These are phyloP conservation scores for Drosophila carrolli DNA, from an alignment of 1,140 invertebrate genomes.

Conservation along the genomic window DNA sequence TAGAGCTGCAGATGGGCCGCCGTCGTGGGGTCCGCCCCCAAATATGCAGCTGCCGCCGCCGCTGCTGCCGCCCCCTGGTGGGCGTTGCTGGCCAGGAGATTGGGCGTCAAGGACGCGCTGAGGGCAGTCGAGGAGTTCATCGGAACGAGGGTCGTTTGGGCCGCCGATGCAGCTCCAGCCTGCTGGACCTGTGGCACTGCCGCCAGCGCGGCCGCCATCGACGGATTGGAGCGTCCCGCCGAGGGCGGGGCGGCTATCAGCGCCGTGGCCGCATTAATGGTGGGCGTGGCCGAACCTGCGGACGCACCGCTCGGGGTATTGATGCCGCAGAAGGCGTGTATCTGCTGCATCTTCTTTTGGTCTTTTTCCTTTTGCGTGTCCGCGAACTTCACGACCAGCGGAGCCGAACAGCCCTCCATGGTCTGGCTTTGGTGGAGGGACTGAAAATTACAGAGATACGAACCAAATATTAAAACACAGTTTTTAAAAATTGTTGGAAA, in stretches of 20 bases:
- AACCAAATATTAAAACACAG: not conserved
- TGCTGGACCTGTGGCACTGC: constrained; percentile 61
- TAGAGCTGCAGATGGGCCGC: constrained; percentile 88
- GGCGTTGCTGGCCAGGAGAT: constrained; percentile 46
- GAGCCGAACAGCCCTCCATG: constrained; percentile 99
- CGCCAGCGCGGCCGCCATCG: constrained; percentile 65
- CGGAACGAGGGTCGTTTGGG: constrained; percentile 55
- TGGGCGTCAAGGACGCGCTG: constrained; percentile 49
- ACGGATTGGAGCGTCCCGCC: constrained; percentile 55
- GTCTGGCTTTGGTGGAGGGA: constrained; percentile 98
- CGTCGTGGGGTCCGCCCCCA: constrained; percentile 56
- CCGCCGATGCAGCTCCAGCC: constrained; percentile 34
- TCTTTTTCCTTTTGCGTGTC: constrained; percentile 99
- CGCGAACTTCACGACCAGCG: constrained; percentile 99
- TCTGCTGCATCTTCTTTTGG: constrained; percentile 96
- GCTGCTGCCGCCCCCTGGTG: constrained; percentile 43
- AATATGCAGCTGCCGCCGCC: constrained; percentile 45
- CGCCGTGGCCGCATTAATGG: constrained; percentile 62
- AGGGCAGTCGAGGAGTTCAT: constrained; percentile 53
- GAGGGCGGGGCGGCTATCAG: constrained; percentile 61
- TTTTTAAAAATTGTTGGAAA: not conserved
- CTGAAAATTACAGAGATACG: constrained; percentile 69
- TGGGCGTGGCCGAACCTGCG: constrained; percentile 60
- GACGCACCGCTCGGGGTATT: constrained; percentile 84
- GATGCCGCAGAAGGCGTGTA: constrained; percentile 92